Evolutionary conservation across 2,888 invertebrate species (phyloP).

Genomic region (Myopa tessellatipennis): DNA sequence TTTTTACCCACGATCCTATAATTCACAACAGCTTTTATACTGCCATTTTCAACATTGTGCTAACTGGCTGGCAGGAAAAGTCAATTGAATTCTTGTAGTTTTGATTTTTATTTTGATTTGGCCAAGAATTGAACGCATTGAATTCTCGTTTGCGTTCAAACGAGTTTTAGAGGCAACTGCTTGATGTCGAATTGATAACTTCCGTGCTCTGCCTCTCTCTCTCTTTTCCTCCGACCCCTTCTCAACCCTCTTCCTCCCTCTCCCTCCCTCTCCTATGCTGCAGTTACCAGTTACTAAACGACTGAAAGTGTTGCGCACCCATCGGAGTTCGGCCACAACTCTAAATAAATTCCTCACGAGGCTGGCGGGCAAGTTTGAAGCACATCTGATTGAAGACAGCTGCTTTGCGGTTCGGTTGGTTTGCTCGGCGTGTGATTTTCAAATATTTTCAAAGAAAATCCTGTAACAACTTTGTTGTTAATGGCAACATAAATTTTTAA

Average conservation of each 20-base stretch:
- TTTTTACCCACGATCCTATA: not conserved
- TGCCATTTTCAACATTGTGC: constrained; percentile 19
- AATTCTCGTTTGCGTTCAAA: constrained; percentile 25
- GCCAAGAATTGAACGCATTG: not conserved
- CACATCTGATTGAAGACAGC: constrained; percentile 28
- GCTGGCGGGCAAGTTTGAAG: constrained; percentile 25
- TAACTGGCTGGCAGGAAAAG: not conserved
- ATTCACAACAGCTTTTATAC: not conserved
- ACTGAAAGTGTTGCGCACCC: constrained; percentile 10
- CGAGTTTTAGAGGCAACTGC: constrained; percentile 11
- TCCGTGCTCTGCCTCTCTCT: constrained; percentile 2
- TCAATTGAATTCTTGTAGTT: constrained; percentile 13
- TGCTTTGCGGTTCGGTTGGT: constrained; percentile 4
- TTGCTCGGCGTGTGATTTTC: constrained; percentile 18
- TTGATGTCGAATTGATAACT: constrained; percentile 14
- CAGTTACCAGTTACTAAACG: constrained; percentile 11
- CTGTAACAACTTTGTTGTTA: not conserved
- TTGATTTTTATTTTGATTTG: constrained; percentile 13
- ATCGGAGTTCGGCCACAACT: not conserved
- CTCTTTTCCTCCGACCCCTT: not conserved
- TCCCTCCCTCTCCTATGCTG: not conserved
- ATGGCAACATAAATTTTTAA: not conserved
- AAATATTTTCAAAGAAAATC: constrained; percentile 6
- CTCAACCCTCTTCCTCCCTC: not conserved
- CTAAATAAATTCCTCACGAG: not conserved